A percentile compares a stretch with the other conserved stretches of the same genome.
These are phyloP conservation scores for Habrosyne pyritoides DNA, from an alignment of 2,888 invertebrate genomes.

Conservation along the genomic window DNA sequence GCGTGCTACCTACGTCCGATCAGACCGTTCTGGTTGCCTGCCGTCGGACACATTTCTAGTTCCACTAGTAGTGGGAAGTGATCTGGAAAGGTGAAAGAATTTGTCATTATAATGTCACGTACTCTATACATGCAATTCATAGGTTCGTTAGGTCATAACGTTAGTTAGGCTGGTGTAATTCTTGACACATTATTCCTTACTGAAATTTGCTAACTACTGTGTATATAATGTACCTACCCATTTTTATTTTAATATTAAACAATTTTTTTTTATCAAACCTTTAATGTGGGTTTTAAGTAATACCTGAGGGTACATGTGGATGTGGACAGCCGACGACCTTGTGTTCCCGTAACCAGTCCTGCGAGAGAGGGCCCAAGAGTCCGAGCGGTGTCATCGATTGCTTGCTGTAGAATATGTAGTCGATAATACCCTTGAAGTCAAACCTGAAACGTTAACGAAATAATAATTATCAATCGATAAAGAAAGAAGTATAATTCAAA, in stretches of 20 bases:
- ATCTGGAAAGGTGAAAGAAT: slow-evolving; percentile 78
- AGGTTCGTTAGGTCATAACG: no score
- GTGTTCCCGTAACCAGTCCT: slow-evolving; percentile 96
- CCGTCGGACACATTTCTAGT: slow-evolving; percentile 93
- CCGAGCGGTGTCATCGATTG: slow-evolving; percentile 98
- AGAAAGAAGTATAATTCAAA: no score
- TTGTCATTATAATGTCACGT: neutral
- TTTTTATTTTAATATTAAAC: no score
- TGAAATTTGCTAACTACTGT: no score
- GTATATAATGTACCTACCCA: no score
- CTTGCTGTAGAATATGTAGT: slow-evolving; percentile 99
- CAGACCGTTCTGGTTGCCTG: slow-evolving; percentile 90
- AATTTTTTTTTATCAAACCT: no score
- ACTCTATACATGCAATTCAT: no score
- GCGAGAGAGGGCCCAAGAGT: slow-evolving; percentile 95
- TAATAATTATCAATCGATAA: neutral
- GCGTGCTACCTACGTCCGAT: slow-evolving; percentile 92
- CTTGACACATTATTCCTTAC: no score
- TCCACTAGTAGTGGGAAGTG: slow-evolving; percentile 96
- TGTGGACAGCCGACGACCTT: slow-evolving; percentile 99
- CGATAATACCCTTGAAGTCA: slow-evolving; percentile 99
- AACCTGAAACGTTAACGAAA: slow-evolving; percentile 85
- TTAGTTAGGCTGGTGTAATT: no score
- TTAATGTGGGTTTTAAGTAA: slow-evolving; percentile 14
- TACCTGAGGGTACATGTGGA: slow-evolving; percentile 96